A percentile compares a stretch with the other conserved stretches of the same genome.
Evolutionary conservation across 2,113 vertebrate genomes (phyloP).

Genomic region (Dasyurus viverrinus): DNA sequence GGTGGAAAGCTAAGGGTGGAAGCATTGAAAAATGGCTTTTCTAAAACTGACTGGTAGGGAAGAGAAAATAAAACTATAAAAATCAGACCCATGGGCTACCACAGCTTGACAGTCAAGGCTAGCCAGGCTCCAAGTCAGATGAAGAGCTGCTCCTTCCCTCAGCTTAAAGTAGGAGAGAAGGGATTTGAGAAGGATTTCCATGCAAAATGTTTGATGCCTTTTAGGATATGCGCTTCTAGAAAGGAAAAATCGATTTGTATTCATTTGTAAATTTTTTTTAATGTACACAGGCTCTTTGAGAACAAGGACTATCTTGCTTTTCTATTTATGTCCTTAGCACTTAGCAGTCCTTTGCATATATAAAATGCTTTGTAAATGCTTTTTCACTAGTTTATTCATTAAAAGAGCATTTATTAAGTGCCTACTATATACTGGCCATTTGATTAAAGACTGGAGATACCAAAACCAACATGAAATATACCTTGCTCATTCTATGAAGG

Average conservation of each 20-base stretch:
- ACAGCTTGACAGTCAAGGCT: background rate
- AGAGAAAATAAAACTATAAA: background rate
- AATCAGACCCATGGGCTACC: background rate
- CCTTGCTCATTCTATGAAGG: background rate
- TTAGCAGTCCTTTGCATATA: background rate
- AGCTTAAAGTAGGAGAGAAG: background rate
- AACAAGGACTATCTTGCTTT: background rate
- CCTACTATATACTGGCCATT: too few relatives aligned
- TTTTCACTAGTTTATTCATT: background rate
- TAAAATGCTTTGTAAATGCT: background rate
- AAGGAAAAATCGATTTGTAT: background rate
- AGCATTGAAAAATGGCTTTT: background rate
- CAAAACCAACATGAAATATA: background rate
- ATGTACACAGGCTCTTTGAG: background rate
- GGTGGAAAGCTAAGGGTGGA: too few relatives aligned
- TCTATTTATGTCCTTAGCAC: background rate
- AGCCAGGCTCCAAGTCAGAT: too few relatives aligned
- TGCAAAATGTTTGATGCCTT: background rate
- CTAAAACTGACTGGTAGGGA: background rate
- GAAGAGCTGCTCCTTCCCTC: too few relatives aligned
- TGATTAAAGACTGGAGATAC: background rate
- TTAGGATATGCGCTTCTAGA: background rate
- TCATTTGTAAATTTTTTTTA: background rate
- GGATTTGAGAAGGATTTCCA: background rate
- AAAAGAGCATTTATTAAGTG: background rate